phyloP scores from a whole-genome alignment of 2,113 vertebrate species.

The Ammodytes marinus region DNA sequence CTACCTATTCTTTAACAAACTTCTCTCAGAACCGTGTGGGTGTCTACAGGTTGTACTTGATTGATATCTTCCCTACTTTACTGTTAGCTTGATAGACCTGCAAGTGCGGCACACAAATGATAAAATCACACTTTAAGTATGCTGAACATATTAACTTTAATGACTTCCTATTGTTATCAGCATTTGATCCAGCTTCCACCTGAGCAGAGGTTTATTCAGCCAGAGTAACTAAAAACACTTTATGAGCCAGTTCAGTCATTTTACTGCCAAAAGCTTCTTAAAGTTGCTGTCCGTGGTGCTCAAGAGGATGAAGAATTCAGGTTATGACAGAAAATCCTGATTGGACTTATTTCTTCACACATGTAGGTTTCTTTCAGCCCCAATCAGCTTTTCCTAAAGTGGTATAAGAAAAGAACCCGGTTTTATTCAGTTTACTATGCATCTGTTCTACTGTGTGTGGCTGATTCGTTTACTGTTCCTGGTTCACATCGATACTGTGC shows the following conservation, averaged over 20 bases:
- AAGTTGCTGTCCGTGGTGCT: conserved; percentile 33
- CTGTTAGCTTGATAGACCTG: not conserved
- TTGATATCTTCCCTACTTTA: not conserved
- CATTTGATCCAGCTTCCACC: not conserved
- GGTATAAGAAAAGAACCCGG: not conserved
- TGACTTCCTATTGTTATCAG: not conserved
- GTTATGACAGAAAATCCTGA: not conserved
- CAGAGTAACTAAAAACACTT: not conserved
- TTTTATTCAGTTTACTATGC: not conserved
- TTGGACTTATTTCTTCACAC: not conserved
- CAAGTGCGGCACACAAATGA: not conserved
- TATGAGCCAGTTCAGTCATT: not conserved
- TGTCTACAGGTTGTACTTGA: not conserved
- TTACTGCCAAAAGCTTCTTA: not conserved
- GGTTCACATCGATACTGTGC: not conserved
- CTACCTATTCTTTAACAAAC: not conserved
- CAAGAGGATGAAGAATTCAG: conserved; percentile 3
- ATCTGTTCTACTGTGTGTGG: not conserved
- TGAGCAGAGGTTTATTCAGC: not conserved
- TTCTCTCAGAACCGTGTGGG: conserved; percentile 1
- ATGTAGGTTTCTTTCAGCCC: not conserved
- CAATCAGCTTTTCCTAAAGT: not conserved
- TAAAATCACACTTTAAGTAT: not conserved
- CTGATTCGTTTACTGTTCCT: not conserved
- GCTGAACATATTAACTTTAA: not conserved